phyloP scores from a whole-genome alignment of 2,797 vertebrate genomes.

The Epinephelus awoara region DNA sequence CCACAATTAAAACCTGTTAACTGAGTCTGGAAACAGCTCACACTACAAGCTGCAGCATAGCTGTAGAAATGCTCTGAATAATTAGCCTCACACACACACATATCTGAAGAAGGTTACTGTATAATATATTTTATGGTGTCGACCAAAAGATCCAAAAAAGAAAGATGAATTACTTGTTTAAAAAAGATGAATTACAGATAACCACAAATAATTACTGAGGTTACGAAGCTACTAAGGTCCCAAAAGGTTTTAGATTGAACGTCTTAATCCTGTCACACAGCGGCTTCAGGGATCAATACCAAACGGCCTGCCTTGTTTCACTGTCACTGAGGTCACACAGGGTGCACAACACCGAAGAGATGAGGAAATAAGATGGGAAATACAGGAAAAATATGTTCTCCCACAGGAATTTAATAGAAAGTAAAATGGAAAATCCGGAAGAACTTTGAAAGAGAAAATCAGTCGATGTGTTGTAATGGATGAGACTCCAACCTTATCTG shows the following conservation, averaged over 20 bases:
- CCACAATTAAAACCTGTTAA: neutral
- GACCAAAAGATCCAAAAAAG: neutral
- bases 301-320: neutral
- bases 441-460: neutral
- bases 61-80: neutral
- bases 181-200: neutral
- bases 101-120: neutral
- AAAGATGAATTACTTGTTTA: neutral
- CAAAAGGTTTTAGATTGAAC: neutral
- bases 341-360: neutral
- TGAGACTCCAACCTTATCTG: neutral
- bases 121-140: neutral
- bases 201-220: neutral
- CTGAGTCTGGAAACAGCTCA: constrained; percentile 1
- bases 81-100: constrained; percentile 12
- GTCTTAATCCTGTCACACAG: neutral
- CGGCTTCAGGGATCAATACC: neutral
- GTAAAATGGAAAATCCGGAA: neutral
- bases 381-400: neutral
- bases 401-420: neutral
- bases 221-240: neutral
- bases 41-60: neutral
- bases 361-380: neutral
- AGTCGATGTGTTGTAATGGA: neutral
- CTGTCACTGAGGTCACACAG: neutral